Evolutionary conservation across 2,113 vertebrate species (phyloP).

Genomic region (Mesembrinibis cayennensis): DNA sequence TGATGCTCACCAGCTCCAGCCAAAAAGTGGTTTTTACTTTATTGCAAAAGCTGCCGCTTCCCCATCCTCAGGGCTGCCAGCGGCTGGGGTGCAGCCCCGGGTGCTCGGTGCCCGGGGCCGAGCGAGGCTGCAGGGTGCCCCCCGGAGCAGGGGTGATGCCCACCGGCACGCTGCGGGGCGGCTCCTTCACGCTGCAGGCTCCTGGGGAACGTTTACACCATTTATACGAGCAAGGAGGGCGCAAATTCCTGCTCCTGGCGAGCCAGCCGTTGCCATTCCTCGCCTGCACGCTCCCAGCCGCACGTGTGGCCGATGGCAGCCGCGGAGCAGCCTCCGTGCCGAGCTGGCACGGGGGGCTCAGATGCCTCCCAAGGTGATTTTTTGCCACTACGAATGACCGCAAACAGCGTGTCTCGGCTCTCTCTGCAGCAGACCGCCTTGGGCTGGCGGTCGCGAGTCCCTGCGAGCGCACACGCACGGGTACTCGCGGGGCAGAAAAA

Average conservation of each 20-base stretch:
- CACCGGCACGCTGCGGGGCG: fast-evolving
- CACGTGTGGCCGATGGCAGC: fast-evolving
- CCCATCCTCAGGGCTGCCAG: fast-evolving
- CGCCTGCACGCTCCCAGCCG: fast-evolving
- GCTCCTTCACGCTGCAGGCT: neutral
- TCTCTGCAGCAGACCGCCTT: neutral
- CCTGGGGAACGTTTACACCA: neutral
- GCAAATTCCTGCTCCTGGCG: neutral
- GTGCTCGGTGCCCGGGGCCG: fast-evolving
- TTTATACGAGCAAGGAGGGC: neutral
- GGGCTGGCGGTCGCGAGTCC: fast-evolving
- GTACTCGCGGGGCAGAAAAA: neutral
- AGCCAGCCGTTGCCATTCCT: neutral
- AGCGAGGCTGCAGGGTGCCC: neutral
- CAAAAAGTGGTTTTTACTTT: neutral
- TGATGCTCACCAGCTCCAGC: neutral
- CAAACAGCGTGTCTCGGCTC: fast-evolving
- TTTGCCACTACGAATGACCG: neutral
- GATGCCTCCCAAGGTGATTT: neutral
- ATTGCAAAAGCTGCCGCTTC: neutral
- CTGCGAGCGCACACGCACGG: fast-evolving
- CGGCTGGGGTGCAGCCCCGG: fast-evolving
- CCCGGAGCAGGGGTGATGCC: fast-evolving
- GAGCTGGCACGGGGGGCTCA: neutral
- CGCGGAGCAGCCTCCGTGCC: fast-evolving